phyloP scores from a whole-genome alignment of 2,888 invertebrate species.

The Chorisops tibialis region DNA sequence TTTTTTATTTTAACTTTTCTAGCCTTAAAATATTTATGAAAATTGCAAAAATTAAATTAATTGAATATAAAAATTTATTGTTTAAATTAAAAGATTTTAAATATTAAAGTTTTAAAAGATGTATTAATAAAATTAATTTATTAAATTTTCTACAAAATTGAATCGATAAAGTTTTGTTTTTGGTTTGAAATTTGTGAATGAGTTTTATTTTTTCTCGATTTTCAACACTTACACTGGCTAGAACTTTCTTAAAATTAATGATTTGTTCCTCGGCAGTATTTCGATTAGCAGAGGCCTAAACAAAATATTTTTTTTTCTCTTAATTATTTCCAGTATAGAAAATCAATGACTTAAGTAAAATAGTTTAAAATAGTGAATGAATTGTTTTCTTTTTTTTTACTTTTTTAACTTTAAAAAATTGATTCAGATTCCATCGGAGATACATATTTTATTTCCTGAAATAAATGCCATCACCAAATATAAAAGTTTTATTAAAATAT shows the following conservation, averaged over 20 bases:
- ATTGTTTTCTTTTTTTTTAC: background rate
- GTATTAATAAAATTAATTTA: background rate
- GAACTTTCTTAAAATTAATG: slow-evolving; percentile 68
- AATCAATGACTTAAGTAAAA: background rate
- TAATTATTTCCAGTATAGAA: background rate
- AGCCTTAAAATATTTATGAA: background rate
- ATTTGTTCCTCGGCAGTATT: slow-evolving; percentile 72
- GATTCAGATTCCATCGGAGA: slow-evolving; percentile 28
- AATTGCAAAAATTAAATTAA: background rate
- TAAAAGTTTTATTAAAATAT: background rate
- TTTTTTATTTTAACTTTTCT: background rate
- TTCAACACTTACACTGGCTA: slow-evolving; percentile 65
- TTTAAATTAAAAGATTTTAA: background rate
- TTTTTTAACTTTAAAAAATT: slow-evolving; percentile 28
- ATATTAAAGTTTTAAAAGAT: background rate
- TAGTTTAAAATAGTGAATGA: too few relatives aligned
- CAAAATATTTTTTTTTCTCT: slow-evolving; percentile 19
- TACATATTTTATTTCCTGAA: background rate
- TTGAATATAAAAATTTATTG: background rate
- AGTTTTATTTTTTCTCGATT: background rate
- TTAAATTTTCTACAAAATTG: background rate
- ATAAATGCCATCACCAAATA: background rate
- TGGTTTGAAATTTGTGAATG: background rate
- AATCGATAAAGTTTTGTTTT: background rate
- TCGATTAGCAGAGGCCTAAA: slow-evolving; percentile 66